phyloP scores from a whole-genome alignment of 2,113 vertebrate species.

The mouse (Mus musculus) region GRCm39 chr1:174811001-174811500 shows the following conservation, averaged over 20 bases:
- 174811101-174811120: neutral
- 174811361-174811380: neutral
- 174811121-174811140: neutral
- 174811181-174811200: neutral
- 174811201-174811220: neutral
- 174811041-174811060: neutral
- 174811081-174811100: neutral
- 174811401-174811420: neutral
- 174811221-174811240: neutral
- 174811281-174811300: rapidly evolving
- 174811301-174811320: neutral
- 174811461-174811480: neutral
- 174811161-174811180: neutral
- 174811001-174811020: neutral
- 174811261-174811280: neutral
- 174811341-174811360: neutral
- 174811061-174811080: neutral
- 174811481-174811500: neutral
- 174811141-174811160: neutral
- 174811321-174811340: rapidly evolving
- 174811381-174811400: neutral
- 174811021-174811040: neutral
- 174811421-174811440: neutral
- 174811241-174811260: rapidly evolving
- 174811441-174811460: neutral